Evolutionary conservation across 1,140 invertebrate species (phyloP).

Genomic region (Drosophila sproati): DNA sequence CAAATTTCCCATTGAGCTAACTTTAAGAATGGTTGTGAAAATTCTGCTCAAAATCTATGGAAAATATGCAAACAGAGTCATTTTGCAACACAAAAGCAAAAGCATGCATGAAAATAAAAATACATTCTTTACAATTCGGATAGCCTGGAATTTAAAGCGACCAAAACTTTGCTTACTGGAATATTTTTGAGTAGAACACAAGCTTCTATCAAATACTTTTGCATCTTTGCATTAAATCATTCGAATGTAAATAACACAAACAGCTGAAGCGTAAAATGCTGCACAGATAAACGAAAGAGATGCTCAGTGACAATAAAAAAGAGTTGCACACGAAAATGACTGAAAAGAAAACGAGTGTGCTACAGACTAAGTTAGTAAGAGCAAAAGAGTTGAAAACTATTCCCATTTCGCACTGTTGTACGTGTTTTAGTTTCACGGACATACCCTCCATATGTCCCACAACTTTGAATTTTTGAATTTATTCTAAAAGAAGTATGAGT

Average conservation of each 20-base stretch:
- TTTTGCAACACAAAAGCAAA: neutral
- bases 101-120: neutral
- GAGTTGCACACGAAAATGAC: neutral
- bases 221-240: slow-evolving; percentile 40
- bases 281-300: slow-evolving; percentile 25
- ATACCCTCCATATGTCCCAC: too few relatives aligned
- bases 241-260: slow-evolving; percentile 54
- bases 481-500: too few relatives aligned
- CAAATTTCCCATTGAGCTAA: slow-evolving; percentile 3
- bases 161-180: slow-evolving; percentile 14
- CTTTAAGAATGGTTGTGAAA: neutral
- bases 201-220: slow-evolving; percentile 18
- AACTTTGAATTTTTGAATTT: too few relatives aligned
- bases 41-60: neutral
- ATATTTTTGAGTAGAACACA: neutral
- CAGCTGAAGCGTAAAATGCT: slow-evolving; percentile 31
- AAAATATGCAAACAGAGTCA: slow-evolving; percentile 1
- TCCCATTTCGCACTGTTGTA: too few relatives aligned
- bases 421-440: too few relatives aligned
- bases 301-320: neutral
- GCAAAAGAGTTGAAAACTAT: too few relatives aligned
- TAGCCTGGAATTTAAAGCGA: slow-evolving; percentile 6
- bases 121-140: neutral
- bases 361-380: slow-evolving; percentile 2
- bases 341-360: neutral